Base-by-base conservation (phyloP, 2,888 invertebrate species). In the Drosophila mercatorum region DNA sequence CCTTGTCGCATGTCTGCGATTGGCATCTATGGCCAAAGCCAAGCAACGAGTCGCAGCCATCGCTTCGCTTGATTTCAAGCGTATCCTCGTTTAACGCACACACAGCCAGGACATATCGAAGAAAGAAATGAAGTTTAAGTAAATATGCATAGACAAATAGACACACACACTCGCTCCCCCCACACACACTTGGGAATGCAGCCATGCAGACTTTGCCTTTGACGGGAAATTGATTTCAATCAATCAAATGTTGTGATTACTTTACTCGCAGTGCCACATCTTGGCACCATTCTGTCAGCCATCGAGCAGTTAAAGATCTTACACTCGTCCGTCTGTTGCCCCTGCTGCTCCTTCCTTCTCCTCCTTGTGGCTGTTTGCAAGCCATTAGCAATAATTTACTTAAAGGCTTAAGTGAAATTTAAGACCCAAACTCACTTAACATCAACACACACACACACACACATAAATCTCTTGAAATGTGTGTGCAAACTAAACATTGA, bases 181-280 rank as follows among this genome's bases (percentile, higher is more conserved):
- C 52, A 44, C 41, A 22, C 62, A 61, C 44, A 31, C 49, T 51
- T n/a, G 65, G 57, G 66, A 51, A 61, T 22, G 38, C 38, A 53
- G 65, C 52, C 65, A 71, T 36, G 51, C 51, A 38, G 52, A 53
- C 52, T 14, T 38, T 90, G 90, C 79, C 86, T 90, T 83, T 90
- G 91, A 90, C 83, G 90, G 88, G 88, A 88, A 91, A 90, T 91
- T 90, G 90, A 91, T 92, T 92, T 86, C 91, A 91, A 92, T 92
- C 92, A 92, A 92, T 92, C 92, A 92, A 90, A 83, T 82, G 78
- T 86, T 84, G 85, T 88, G 91, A 91, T 89, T 91, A 88, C 86
- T 81, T 87, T 88, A 79, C 83, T 86, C 31, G 74, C 65, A 78
- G 81, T 83, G 79, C 78, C 72, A 78, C 71, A 79, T 67, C 71